Conservation (phyloP, 2,888 invertebrate genomes). For the Polietes domitor region DNA sequence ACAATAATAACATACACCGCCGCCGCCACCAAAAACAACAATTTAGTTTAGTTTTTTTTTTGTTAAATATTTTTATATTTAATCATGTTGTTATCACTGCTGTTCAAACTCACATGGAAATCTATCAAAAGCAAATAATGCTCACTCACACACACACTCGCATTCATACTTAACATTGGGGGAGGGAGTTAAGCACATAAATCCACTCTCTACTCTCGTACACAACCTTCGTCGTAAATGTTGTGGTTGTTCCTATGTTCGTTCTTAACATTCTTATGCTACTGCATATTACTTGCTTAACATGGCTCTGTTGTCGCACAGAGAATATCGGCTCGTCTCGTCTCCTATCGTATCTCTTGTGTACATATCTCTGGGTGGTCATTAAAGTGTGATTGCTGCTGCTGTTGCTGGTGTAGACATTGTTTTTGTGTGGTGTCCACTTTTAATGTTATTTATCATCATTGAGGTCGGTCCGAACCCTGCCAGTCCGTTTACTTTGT, state of each 20-base stretch:
- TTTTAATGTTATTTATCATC: too few species aligned
- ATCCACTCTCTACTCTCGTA: neutral
- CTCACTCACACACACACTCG: neutral
- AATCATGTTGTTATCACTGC: slow-evolving; percentile 28
- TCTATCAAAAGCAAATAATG: slow-evolving; percentile 21
- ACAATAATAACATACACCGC: too few species aligned
- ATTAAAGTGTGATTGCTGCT: neutral
- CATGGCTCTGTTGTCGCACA: neutral
- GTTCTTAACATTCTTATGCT: neutral
- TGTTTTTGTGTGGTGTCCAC: neutral
- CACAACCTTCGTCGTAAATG: too few species aligned
- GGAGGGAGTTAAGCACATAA: neutral
- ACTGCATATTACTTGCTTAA: neutral
- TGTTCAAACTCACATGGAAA: slow-evolving; percentile 9
- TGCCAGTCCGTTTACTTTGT: neutral
- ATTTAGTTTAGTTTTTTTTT: neutral
- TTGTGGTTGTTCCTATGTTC: too few species aligned
- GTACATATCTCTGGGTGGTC: neutral
- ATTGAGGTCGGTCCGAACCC: too few species aligned
- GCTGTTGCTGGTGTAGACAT: too few species aligned
- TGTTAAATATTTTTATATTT: slow-evolving; percentile 23
- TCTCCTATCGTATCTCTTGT: too few species aligned
- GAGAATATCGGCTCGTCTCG: neutral
- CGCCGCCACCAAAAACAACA: neutral
- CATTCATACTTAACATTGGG: too few species aligned